A percentile compares a stretch with the other conserved stretches of the same genome.
Conservation (phyloP, 92 coral and sea anemone genomes). For the Metridium senile region DNA sequence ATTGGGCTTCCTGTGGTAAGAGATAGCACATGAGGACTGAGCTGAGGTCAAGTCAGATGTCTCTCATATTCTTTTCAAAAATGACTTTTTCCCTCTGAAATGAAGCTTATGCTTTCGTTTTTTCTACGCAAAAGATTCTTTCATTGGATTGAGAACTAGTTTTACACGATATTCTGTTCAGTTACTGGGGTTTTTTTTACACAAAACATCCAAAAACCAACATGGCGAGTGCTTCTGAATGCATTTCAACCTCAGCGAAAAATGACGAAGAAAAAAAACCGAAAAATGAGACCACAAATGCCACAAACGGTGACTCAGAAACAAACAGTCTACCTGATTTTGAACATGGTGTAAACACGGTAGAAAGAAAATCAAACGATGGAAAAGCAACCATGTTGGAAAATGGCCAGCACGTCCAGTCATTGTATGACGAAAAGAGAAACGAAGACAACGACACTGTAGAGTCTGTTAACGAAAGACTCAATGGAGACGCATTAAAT, state of each 20-base stretch:
- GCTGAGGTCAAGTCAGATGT: neutral
- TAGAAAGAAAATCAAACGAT: neutral
- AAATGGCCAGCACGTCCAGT: slow-evolving; percentile 19
- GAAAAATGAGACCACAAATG: neutral
- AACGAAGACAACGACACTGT: neutral
- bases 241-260: neutral
- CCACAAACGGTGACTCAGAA: slow-evolving; percentile 6
- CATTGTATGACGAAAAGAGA: slow-evolving; percentile 5
- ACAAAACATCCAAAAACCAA: neutral
- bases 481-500: neutral
- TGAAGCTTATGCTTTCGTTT: neutral
- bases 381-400: slow-evolving; percentile 5
- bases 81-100: neutral
- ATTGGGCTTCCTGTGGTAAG: slow-evolving; percentile 2
- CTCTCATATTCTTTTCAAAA: neutral
- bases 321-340: neutral
- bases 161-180: neutral
- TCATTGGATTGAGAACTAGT: neutral
- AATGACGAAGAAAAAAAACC: slow-evolving; percentile 1
- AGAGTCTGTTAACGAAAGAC: neutral
- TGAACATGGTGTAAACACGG: neutral
- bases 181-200: neutral
- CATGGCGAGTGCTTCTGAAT: slow-evolving; percentile 12
- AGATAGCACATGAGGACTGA: slow-evolving; percentile 5
- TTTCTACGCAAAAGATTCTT: neutral